Evolutionary conservation across 2,113 vertebrate genomes (phyloP).

Genomic region (Lagopus leucura): DNA sequence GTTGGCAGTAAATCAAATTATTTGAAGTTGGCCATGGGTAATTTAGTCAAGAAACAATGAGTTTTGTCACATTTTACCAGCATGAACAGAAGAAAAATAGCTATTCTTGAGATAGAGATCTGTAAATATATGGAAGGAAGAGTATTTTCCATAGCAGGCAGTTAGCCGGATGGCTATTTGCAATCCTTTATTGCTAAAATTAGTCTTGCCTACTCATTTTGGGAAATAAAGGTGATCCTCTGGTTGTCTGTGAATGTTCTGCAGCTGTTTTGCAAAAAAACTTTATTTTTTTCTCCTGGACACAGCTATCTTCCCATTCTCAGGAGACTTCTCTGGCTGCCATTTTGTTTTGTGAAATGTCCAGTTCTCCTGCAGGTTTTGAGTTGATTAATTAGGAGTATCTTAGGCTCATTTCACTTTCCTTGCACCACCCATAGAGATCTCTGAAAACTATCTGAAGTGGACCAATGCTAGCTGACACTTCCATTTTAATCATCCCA

Average conservation of each 20-base stretch:
- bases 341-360: neutral
- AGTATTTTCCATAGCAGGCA: neutral
- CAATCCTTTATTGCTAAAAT: neutral
- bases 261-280: neutral
- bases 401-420: neutral
- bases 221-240: neutral
- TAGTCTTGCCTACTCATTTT: neutral
- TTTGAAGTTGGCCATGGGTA: neutral
- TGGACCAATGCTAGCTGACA: accelerated
- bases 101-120: neutral
- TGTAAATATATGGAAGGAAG: neutral
- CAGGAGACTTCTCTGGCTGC: neutral
- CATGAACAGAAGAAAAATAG: neutral
- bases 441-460: neutral
- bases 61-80: neutral
- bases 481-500: neutral
- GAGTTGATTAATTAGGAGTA: neutral
- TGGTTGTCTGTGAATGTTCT: neutral
- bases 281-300: neutral
- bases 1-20: neutral
- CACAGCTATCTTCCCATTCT: neutral
- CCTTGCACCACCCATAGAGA: neutral
- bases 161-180: neutral
- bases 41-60: neutral
- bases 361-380: neutral